Percentiles rank a stretch among this genome's conserved stretches.
phyloP scores from a whole-genome alignment of 2,113 vertebrate species.

The Limnothrissa miodon region DNA sequence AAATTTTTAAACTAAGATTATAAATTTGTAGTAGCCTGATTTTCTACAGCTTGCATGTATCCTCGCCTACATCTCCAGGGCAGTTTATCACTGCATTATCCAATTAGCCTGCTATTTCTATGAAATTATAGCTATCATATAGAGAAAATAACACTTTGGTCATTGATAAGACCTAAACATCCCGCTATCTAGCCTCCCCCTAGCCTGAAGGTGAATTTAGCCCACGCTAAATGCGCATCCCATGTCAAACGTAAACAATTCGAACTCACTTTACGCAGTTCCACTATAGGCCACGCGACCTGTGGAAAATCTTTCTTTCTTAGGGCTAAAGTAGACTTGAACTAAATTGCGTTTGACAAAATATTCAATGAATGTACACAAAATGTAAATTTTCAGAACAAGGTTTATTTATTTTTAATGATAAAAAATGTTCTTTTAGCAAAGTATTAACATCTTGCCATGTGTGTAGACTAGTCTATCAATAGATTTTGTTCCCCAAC shows the following conservation, averaged over 20 bases:
- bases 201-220: background rate
- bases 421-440: background rate
- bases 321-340: background rate
- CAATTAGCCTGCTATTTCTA: background rate
- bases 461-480: background rate
- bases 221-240: background rate
- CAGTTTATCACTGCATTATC: background rate
- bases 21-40: background rate
- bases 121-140: background rate
- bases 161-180: background rate
- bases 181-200: background rate
- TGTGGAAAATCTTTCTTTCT: background rate
- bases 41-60: too few species aligned
- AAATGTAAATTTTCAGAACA: background rate
- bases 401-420: background rate
- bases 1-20: background rate
- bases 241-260: conserved; percentile 14
- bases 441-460: too few species aligned
- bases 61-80: too few species aligned
- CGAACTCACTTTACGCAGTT: conserved; percentile 2
- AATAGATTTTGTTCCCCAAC: too few species aligned
- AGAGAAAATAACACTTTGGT: background rate
- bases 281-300: background rate
- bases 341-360: background rate
- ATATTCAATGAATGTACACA: background rate